Base-by-base conservation (phyloP, 2,888 invertebrate genomes). In the Eupithecia vulgata region DNA sequence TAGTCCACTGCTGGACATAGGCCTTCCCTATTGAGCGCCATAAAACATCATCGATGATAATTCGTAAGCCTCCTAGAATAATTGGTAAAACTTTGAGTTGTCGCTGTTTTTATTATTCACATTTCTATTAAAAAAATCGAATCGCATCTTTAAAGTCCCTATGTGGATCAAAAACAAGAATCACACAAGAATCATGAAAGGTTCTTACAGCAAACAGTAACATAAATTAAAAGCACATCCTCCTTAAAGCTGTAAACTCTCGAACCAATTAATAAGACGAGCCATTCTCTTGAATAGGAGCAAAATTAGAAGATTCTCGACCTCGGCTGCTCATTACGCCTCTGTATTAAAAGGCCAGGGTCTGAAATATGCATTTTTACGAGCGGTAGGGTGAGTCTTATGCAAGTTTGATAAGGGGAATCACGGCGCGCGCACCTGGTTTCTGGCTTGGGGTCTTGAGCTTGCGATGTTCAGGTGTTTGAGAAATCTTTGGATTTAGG, bases 311-410 rank as follows among this genome's bases (percentile, higher is more conserved):
- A 91, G 90, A 87, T 81, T 79, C 83, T 84, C 92, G 91, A 92
- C 90, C 92, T 90, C 88, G 81, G 87, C 82, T 89, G 88, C 90
- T 92, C 92, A 93, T 93, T 94, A 93, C 87, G 75, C 84, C 79
- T 81, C 80, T 81, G 90, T 92, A 94, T 94, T 94, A 94, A 94
- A 94, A 91, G 94, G 90, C 88, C 87, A 88, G 87, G 88, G 85
- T 85, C 92, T 91, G 90, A 94, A 80, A 93, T 94, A 94, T 94
- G 93, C 91, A 94, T 94, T 94, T 94, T 94, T 94, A 94, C 91
- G 94, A 91, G 88, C 89, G 79, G 80, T 83, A 80, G 89, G 90
- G 91, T 87, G 85, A 78, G 76, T 67, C 82, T 90, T 89, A 81
- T 94, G 91, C 90, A 94, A 90, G 85, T 94, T 94, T 94, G 91